These are phyloP conservation scores for Drosophila tanythrix DNA, from an alignment of 2,888 invertebrate species.

Conservation along the genomic window DNA sequence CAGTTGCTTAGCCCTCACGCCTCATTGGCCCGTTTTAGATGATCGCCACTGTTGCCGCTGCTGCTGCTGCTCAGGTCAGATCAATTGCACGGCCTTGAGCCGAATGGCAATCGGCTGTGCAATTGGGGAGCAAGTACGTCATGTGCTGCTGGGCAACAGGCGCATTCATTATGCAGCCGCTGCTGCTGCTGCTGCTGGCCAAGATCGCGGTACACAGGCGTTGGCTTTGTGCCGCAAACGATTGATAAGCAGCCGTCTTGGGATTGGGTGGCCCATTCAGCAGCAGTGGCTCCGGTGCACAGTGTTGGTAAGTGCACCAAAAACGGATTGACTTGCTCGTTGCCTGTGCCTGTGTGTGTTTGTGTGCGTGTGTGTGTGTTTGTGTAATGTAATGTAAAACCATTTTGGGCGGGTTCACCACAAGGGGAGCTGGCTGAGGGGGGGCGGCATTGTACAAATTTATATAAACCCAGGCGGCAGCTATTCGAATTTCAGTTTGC, in stretches of 20 bases:
- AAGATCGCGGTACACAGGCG: conserved; percentile 43
- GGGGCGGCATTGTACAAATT: conserved; percentile 53
- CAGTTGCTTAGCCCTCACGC: conserved; percentile 38
- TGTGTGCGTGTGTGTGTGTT: conserved; percentile 1
- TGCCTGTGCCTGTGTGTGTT: conserved; percentile 4
- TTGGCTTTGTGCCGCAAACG: conserved; percentile 43
- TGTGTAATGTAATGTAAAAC: conserved; percentile 75
- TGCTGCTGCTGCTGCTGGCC: conserved; percentile 12
- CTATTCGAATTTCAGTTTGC: conserved; percentile 70
- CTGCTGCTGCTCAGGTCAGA: conserved; percentile 1
- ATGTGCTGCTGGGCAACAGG: conserved; percentile 28
- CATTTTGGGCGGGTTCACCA: conserved; percentile 54
- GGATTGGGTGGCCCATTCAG: conserved; percentile 45
- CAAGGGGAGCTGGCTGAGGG: conserved; percentile 25
- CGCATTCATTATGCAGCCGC: conserved; percentile 22
- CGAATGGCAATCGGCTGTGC: conserved; percentile 39
- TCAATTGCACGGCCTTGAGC: conserved; percentile 53
- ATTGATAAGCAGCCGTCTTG: conserved; percentile 65
- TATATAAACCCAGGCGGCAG: conserved; percentile 70
- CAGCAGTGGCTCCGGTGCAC: conserved; percentile 43
- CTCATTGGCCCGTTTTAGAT: conserved; percentile 38
- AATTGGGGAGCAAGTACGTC: conserved; percentile 51
- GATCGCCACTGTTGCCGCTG: conserved; percentile 8
- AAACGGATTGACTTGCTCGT: not conserved
- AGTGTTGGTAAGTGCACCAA: conserved; percentile 69